Evolutionary conservation across 2,888 invertebrate species (phyloP), one percentile per base, ranked within the genome.

Genomic region (Conchocele bisecta): DNA sequence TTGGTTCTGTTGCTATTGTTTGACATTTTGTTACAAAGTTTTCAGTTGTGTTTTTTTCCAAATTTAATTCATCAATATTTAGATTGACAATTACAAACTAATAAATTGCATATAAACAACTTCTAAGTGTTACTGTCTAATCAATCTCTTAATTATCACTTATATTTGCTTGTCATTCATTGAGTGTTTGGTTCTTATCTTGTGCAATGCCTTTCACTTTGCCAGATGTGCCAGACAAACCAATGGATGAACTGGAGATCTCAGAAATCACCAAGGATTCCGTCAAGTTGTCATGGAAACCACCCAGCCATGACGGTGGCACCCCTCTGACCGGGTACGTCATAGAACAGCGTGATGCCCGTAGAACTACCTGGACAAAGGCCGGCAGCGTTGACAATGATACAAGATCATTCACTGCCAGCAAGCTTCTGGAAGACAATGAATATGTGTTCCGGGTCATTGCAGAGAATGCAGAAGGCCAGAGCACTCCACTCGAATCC

Each of bases 341-440:
- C 33, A 77, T 90, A 11, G 89, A 90, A 74, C 82, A 86, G 58
- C 95, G 94, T 95, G 96, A 75, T 94, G 98, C 86, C 96, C 97
- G 35, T 97, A 98, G 91, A 98, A 98, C 86, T 94, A 98, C 53
- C 94, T 99, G 77, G 99, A 77, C 82, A 20, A 89, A 82, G 31
- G 76, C 77, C 48, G 81, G 82, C 17, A 64, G 76, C 41, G 83
- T 87, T 3, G 71, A 81, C 20, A 80, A 81, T 3, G 74, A 80
- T 24, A 77, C 79, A 29, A 85, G 84, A 7, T 77, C 72, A 24
- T 83, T 83, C 68, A 83, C 78, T 15, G 81, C 87, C 22, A 75
- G 82, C 3, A 94, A 94, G 88, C 92, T 97, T 64, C 93, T 94
- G 79, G 95, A 95, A 88, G 89, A 87, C 53, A 85, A 75, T 57